Evolutionary conservation across 2,888 invertebrate genomes (phyloP).

Genomic region (Sarcophaga subvicina): DNA sequence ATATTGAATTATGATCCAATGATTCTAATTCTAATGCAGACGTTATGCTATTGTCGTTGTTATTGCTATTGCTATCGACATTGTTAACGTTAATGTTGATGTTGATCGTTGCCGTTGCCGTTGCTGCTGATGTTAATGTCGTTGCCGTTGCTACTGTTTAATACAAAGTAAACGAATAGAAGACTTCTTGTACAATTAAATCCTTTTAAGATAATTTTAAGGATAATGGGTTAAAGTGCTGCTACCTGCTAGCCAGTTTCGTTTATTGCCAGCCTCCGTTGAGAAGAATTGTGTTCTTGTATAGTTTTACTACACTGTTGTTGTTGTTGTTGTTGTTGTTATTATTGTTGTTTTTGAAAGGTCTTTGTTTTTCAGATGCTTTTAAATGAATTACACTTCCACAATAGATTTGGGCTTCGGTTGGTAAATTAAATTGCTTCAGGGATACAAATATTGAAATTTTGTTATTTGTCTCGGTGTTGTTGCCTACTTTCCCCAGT

Average conservation of each 20-base stretch:
- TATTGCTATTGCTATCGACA: not conserved
- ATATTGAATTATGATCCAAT: constrained; percentile 42
- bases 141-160: not conserved
- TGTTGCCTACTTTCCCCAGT: not conserved
- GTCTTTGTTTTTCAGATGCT: constrained; percentile 23
- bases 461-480: not conserved
- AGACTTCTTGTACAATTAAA: constrained; percentile 59
- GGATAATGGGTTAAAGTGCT: constrained; percentile 39
- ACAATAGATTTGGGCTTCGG: constrained; percentile 9
- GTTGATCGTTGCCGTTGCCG: not conserved
- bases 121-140: not conserved
- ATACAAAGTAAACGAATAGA: constrained; percentile 43
- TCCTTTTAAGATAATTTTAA: constrained; percentile 53
- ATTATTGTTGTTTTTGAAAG: too few relatives aligned
- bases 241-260: constrained; percentile 22
- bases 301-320: not conserved
- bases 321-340: not conserved
- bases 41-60: not conserved
- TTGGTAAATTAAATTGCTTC: not conserved
- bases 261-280: not conserved
- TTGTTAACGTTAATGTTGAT: not conserved
- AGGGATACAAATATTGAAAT: constrained; percentile 22
- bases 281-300: not conserved
- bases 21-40: not conserved
- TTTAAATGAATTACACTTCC: constrained; percentile 41